phyloP scores from a whole-genome alignment of 2,888 invertebrate genomes.

The Tachystola acroxantha region DNA sequence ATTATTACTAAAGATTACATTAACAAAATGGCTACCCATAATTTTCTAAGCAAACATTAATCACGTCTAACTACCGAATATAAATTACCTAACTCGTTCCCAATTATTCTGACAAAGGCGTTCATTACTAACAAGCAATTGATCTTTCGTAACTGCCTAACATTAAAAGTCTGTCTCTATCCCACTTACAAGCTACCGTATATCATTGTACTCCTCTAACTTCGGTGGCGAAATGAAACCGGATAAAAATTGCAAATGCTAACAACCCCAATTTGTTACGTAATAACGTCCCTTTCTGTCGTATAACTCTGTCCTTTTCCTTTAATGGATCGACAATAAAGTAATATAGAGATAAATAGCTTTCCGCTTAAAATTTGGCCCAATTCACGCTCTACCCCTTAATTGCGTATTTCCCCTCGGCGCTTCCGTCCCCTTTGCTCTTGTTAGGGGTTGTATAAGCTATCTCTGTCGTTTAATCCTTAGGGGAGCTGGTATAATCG shows the following conservation, averaged over 20 bases:
- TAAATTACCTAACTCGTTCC: slow-evolving; percentile 37
- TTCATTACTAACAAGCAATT: slow-evolving; percentile 49
- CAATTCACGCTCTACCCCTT: slow-evolving; percentile 68
- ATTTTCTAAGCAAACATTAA: slow-evolving; percentile 51
- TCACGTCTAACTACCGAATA: slow-evolving; percentile 35
- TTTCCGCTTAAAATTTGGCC: slow-evolving; percentile 73
- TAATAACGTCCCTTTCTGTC: slow-evolving; percentile 19
- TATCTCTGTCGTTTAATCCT: slow-evolving; percentile 45
- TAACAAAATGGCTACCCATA: slow-evolving; percentile 37
- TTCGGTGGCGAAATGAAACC: slow-evolving; percentile 17
- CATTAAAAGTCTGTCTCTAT: slow-evolving; percentile 27
- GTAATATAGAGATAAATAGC: slow-evolving; percentile 74
- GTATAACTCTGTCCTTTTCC: slow-evolving; percentile 43
- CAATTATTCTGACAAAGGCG: slow-evolving; percentile 52
- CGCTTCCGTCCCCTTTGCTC: slow-evolving; percentile 35
- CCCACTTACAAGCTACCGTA: slow-evolving; percentile 12
- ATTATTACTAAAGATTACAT: slow-evolving; percentile 16
- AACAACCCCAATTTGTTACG: slow-evolving; percentile 53
- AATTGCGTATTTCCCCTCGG: slow-evolving; percentile 68
- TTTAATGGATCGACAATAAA: slow-evolving; percentile 74
- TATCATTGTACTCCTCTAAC: slow-evolving; percentile 13
- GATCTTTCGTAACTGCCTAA: slow-evolving; percentile 37
- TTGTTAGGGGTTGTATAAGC: slow-evolving; percentile 13
- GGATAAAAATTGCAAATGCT: slow-evolving; percentile 40
- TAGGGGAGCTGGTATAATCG: slow-evolving; percentile 62